Base-by-base conservation (phyloP, 2,113 vertebrate genomes). In the Zeus faber region DNA sequence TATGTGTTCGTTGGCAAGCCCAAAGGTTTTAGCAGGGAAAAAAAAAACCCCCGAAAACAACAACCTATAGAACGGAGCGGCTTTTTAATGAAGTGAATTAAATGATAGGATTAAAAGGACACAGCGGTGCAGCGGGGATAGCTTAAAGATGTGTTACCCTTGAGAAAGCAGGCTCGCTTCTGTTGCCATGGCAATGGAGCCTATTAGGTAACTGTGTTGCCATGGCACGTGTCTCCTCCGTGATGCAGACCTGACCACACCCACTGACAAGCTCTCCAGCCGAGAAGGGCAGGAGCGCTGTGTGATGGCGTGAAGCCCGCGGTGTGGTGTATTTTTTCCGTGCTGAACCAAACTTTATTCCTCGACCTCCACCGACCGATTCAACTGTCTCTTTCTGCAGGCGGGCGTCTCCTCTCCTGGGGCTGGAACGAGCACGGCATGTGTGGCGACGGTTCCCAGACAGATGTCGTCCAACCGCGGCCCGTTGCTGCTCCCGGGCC, bases 371-470 rank as follows among this genome's bases (percentile, higher is more conserved):
- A 46, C 41, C 21, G 21, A 44, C 74, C 76, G 61, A 13, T 67
- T 31, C 73, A 51, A n/a, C 52, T 52, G 13, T 84, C 39, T 59
- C 73, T 53, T 80, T 56, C 73, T n/a, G 31, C 75, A 98, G 94
- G 82, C 53, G 85, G 62, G 1, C 13, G 4, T 1, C 91, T 95
- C 47, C 71, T 92, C 66, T 94, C 94, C 3, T 98, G 95, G 94
- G 95, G 95, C 65, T 98, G 96, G 95, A 98, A 98, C 0, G 96
- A 98, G 53, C 94, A 98, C 0, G 95, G 95, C 2, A 98, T 96
- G 94, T 97, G 95, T 8, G 95, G 95, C 21, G 88, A 93, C 5
- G 90, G 92, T 62, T 89, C 85, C 0, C 84, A 92, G 74, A 72
- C 49, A 26, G 79, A 93, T 3, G 1, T 95, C 62, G 24, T 2